Evolutionary conservation across 1,140 invertebrate genomes (phyloP), one percentile per base, ranked within the genome.

Genomic region (Brachionus asplanchnoidis): DNA sequence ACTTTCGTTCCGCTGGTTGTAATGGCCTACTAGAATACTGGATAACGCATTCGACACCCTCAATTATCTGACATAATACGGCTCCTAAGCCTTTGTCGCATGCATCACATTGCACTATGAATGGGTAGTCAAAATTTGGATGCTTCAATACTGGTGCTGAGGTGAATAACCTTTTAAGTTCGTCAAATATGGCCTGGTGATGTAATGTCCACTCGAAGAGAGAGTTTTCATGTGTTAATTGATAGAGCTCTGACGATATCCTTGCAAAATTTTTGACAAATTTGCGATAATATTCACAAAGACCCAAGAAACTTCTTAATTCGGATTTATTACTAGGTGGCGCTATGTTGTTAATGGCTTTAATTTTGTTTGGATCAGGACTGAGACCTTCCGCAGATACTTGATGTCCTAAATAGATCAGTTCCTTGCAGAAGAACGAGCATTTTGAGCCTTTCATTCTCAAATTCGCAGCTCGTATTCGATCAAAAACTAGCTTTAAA

Each of bases 371-470:
- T 23, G 70, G 44, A 23, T 77, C 85, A 8, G 75, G 65, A 17
- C 28, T 32, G 2, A 86, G 20, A 17, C 85, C 86, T 28, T 86
- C 77, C 1, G 14, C 17, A 11, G 50, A 68, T 14, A 86, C 78
- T 20, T 36, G 20, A 84, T 87, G 87, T 1, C 90, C 90, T 28
- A 91, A 84, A 84, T 89, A 91, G 26, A 85, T 84, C 6, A 91
- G 66, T 68, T 88, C 85, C 14, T 68, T 84, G 66, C 87, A 85
- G 17, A 87, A 88, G 85, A 92, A 91, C 46, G 89, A 84, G 50
- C 87, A 89, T 87, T 91, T 91, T 79, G 87, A 84, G 1, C 89
- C 85, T 46, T 90, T 91, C 1, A 91, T 86, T 36, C 89, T 91
- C 3, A 92, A 85, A 32, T 88, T 87, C 1, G 89, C 88, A 50